Evolutionary conservation across 2,797 vertebrate species (phyloP), one percentile per base, ranked within the genome.

Genomic region (Synaphobranchus kaupii): DNA sequence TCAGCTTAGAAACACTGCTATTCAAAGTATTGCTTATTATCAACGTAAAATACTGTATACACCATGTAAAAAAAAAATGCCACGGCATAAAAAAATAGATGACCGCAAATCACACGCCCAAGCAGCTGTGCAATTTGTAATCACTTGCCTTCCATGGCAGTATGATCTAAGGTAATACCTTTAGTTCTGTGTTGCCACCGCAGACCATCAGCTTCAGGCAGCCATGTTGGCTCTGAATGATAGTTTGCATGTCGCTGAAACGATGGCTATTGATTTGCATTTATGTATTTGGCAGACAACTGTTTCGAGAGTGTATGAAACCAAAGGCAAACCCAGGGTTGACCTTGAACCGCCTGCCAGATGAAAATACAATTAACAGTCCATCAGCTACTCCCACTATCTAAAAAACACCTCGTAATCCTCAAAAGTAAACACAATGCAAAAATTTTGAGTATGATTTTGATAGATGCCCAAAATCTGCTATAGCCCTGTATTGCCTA

Each of bases 191-290:
- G 50, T 50, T 48, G 48, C 71, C 50, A 85, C 87, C n/a, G 83
- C 17, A 60, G 73, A 78, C 78, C 83, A 84, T 90, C 10, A 63
- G 20, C 47, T 22, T 22, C 25, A 47, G 28, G 20, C 78, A 84
- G 83, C 84, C 83, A 87, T 20, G 56, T 80, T 85, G 66, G 56
- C 34, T 68, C 89, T 87, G 84, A 86, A 83, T 87, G 87, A 86
- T 90, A 86, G 94, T 92, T 95, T 95, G 93, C 94, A 94, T 95
- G 91, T 52, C 89, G 91, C 34, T 60, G 89, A 71, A 88, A 68
- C 87, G 48, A 84, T 85, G 10, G n/a, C 25, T 56, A 31, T 71
- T 90, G 47, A 95, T 96, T 96, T 96, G 94, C 94, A 94, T 95
- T 28, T 50, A 87, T 88, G 85, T 88, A 87, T 87, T 85, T 87